These are phyloP conservation scores for Odontothrips loti DNA, from an alignment of 2,888 invertebrate species.

Conservation along the genomic window DNA sequence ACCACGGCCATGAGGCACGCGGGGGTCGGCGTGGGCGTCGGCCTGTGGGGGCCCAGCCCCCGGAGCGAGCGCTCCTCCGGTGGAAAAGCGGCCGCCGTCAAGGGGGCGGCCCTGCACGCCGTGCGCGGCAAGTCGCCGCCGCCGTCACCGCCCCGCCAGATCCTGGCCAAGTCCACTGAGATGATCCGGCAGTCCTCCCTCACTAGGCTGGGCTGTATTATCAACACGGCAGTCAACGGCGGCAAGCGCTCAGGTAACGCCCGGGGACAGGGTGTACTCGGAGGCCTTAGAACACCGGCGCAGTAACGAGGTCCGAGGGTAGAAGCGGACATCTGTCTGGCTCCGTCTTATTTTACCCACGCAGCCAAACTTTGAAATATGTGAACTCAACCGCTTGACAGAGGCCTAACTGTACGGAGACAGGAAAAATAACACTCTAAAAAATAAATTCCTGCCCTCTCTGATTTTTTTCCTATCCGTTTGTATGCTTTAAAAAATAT, in stretches of 20 bases:
- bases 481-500: too few species aligned
- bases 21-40: neutral
- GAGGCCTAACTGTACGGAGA: too few species aligned
- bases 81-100: neutral
- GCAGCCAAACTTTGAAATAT: too few species aligned
- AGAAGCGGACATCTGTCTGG: too few species aligned
- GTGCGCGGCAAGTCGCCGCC: constrained; percentile 30
- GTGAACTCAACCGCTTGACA: too few species aligned
- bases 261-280: too few species aligned
- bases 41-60: constrained; percentile 16
- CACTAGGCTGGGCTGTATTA: constrained; percentile 59
- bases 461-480: too few species aligned
- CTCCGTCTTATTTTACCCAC: too few species aligned
- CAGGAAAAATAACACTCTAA: too few species aligned
- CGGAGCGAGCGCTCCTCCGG: neutral
- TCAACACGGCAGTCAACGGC: constrained; percentile 48
- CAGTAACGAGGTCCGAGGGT: too few species aligned
- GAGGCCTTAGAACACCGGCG: too few species aligned
- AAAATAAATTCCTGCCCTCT: too few species aligned
- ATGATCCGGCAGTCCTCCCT: constrained; percentile 61
- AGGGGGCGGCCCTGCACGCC: neutral
- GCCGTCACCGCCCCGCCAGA: constrained; percentile 43
- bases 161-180: constrained; percentile 48
- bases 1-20: constrained; percentile 12
- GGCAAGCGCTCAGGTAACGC: constrained; percentile 47